Evolutionary conservation across 2,888 invertebrate genomes (phyloP).

Genomic region (Oithona nana): DNA sequence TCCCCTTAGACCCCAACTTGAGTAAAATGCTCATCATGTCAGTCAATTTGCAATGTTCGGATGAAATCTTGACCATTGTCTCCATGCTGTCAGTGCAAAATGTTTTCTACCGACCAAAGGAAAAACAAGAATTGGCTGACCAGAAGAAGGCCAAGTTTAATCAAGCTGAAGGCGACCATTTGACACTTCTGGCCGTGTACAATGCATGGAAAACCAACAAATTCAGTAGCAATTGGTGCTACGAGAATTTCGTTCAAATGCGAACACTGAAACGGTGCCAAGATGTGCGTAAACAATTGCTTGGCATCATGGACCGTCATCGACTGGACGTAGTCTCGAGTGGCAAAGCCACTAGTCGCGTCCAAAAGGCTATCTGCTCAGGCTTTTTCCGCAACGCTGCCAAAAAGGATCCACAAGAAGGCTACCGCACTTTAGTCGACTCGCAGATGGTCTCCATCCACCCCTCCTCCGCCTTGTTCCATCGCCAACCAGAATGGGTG

Average conservation of each 20-base stretch:
- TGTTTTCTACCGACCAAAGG: slow-evolving; percentile 83
- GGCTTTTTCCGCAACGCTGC: slow-evolving; percentile 98
- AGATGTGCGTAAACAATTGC: slow-evolving; percentile 88
- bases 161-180: slow-evolving; percentile 93
- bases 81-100: slow-evolving; percentile 98
- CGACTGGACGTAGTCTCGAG: slow-evolving; percentile 91
- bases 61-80: slow-evolving; percentile 93
- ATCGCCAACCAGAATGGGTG: slow-evolving; percentile 97
- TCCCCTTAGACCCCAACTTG: slow-evolving; percentile 90
- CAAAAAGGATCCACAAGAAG: slow-evolving; percentile 96
- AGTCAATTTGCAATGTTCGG: slow-evolving; percentile 87
- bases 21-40: slow-evolving; percentile 99
- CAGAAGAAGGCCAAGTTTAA: slow-evolving; percentile 99
- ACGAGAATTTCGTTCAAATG: slow-evolving; percentile 96
- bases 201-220: slow-evolving; percentile 99
- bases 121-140: slow-evolving; percentile 89
- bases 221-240: slow-evolving; percentile 98
- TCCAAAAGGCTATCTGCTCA: slow-evolving; percentile 94
- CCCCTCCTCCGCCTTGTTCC: slow-evolving; percentile 91
- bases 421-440: slow-evolving; percentile 87
- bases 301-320: slow-evolving; percentile 92
- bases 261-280: slow-evolving; percentile 75
- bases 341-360: slow-evolving; percentile 78
- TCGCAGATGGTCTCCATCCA: slow-evolving; percentile 97
- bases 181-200: slow-evolving; percentile 90